These are phyloP conservation scores for Riparia riparia DNA, from an alignment of 2,113 vertebrate genomes.

Conservation along the genomic window DNA sequence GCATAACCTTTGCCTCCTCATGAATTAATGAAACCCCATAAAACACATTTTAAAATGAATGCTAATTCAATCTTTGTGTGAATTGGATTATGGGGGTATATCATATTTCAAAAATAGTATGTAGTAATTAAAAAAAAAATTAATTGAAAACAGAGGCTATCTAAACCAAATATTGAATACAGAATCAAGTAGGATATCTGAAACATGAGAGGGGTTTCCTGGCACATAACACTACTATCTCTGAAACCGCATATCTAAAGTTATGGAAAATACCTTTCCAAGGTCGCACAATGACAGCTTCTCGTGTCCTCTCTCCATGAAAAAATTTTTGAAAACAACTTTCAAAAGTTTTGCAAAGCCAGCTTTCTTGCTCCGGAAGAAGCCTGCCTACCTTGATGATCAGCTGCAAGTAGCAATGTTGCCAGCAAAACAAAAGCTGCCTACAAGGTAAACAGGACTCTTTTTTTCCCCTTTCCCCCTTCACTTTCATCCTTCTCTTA, in stretches of 20 bases:
- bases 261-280: background rate
- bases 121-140: background rate
- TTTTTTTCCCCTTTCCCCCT: rapidly evolving
- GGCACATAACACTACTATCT: background rate
- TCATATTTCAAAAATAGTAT: background rate
- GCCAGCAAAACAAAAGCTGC: background rate
- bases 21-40: constrained; percentile 21
- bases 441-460: background rate
- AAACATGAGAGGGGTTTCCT: background rate
- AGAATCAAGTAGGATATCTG: background rate
- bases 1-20: constrained; percentile 19
- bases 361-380: background rate
- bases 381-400: background rate
- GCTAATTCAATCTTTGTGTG: background rate
- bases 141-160: background rate
- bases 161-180: background rate
- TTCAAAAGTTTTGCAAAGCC: background rate
- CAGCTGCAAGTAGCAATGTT: background rate
- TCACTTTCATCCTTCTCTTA: rapidly evolving
- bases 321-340: background rate
- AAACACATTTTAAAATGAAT: constrained; percentile 4
- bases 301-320: background rate
- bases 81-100: background rate
- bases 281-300: background rate
- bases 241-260: background rate